Conservation (phyloP, 2,113 vertebrate genomes). For the Caretta caretta region DNA sequence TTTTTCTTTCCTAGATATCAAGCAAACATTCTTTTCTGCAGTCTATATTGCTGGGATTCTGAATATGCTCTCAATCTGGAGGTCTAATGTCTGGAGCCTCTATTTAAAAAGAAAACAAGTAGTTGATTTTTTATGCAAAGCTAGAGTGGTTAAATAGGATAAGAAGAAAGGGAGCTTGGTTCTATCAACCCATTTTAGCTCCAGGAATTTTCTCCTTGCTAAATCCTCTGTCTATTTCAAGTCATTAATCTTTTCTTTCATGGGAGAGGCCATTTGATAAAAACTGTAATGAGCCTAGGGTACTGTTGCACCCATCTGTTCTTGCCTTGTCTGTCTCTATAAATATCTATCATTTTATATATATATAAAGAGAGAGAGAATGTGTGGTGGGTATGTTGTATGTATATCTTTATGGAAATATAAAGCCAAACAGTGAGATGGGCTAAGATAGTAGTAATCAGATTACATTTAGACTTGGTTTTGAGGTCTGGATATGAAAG, state of each 20-base stretch:
- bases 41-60: not conserved
- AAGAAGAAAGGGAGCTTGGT: not conserved
- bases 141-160: not conserved
- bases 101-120: not conserved
- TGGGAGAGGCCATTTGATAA: not conserved
- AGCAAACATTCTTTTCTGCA: not conserved
- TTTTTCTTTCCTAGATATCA: not conserved
- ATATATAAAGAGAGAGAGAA: too few species aligned
- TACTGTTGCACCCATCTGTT: not conserved
- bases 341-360: not conserved
- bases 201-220: not conserved
- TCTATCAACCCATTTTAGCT: not conserved
- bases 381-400: too few species aligned
- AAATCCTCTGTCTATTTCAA: not conserved
- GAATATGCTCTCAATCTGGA: not conserved
- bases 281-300: not conserved
- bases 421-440: not conserved
- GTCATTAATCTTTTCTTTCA: not conserved
- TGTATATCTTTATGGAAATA: not conserved
- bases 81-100: not conserved
- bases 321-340: not conserved
- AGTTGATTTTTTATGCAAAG: not conserved
- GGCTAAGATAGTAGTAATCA: not conserved
- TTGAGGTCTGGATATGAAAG: slow-evolving; percentile 1
- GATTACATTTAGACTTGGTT: not conserved